phyloP scores from a whole-genome alignment of 1,140 invertebrate species.

The Euglossa dilemma region DNA sequence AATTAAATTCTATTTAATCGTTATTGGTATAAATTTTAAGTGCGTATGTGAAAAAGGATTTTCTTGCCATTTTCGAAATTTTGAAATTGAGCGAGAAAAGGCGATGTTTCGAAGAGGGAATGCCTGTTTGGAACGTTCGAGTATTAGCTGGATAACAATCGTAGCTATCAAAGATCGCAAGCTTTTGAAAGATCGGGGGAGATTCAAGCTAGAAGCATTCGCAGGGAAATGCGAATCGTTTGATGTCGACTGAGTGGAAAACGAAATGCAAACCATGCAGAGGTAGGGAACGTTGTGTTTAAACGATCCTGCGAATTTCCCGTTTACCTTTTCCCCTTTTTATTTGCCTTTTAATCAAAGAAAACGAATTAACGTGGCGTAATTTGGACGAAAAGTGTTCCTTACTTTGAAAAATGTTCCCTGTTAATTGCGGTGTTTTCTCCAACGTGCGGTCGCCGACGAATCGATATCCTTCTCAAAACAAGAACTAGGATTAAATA shows the following conservation, averaged over 20 bases:
- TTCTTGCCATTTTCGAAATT: too few relatives aligned
- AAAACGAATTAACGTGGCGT: neutral
- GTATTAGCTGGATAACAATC: too few relatives aligned
- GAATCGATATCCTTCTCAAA: neutral
- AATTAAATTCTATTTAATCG: too few relatives aligned
- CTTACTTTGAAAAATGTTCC: neutral
- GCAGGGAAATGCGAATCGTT: neutral
- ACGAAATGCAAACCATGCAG: neutral
- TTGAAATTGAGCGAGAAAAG: too few relatives aligned
- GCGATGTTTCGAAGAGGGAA: too few relatives aligned
- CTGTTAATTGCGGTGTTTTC: neutral
- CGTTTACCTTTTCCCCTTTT: neutral
- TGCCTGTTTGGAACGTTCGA: too few relatives aligned
- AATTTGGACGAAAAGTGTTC: neutral
- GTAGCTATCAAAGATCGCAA: neutral
- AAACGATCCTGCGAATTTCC: neutral
- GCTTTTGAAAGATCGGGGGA: neutral
- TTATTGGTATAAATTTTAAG: too few relatives aligned
- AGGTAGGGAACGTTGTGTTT: neutral
- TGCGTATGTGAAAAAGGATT: too few relatives aligned
- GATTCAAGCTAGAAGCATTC: too few relatives aligned
- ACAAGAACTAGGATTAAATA: too few relatives aligned
- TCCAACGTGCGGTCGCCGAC: neutral
- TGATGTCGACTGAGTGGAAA: neutral
- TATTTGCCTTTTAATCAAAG: slow-evolving; percentile 6